phyloP scores from a whole-genome alignment of 2,888 invertebrate species.

The Heliconius ethilla region DNA sequence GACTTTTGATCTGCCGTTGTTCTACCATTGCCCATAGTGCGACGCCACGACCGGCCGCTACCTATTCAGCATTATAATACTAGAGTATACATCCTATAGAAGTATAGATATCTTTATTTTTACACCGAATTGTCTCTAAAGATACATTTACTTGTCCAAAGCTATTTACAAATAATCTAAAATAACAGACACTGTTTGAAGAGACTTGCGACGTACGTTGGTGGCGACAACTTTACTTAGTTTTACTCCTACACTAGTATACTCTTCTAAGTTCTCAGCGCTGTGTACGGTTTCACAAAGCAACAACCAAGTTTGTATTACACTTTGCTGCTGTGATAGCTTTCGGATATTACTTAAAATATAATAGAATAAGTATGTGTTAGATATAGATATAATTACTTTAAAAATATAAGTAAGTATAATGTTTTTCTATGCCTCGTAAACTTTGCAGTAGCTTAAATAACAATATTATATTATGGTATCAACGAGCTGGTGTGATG shows the following conservation, averaged over 20 bases:
- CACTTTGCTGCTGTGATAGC: conserved; percentile 11
- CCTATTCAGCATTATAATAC: too few relatives aligned
- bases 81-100: too few relatives aligned
- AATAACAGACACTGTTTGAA: conserved; percentile 11
- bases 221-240: conserved; percentile 18
- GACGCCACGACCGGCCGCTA: too few relatives aligned
- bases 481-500: too few relatives aligned
- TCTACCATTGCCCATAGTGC: too few relatives aligned
- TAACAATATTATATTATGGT: too few relatives aligned
- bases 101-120: too few relatives aligned
- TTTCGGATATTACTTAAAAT: background rate
- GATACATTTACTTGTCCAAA: background rate
- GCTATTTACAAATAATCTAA: conserved; percentile 11
- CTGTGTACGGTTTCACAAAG: conserved; percentile 24
- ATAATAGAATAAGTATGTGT: background rate
- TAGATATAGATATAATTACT: background rate
- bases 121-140: background rate
- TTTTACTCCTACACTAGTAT: background rate
- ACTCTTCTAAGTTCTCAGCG: background rate
- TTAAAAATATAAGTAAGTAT: too few relatives aligned
- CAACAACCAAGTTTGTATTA: conserved; percentile 13
- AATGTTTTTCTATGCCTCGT: too few relatives aligned
- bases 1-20: too few relatives aligned
- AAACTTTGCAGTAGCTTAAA: too few relatives aligned
- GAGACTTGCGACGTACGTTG: background rate